Evolutionary conservation across 2,888 invertebrate species (phyloP).

Genomic region (Cryptophagus acutangulus): DNA sequence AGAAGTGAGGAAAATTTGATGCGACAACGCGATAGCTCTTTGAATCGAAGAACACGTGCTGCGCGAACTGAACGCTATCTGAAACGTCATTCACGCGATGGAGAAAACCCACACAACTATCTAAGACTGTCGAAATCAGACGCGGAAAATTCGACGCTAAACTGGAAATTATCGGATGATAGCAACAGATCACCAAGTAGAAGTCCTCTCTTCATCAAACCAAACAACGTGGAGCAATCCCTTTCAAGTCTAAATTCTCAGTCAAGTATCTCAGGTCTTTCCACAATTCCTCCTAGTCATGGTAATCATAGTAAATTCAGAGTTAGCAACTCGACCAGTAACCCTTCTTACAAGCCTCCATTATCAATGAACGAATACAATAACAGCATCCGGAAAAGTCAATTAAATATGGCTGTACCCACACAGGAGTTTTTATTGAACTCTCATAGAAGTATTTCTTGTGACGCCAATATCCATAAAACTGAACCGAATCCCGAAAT

Average conservation of each 20-base stretch:
- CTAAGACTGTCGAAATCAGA: slow-evolving; percentile 40
- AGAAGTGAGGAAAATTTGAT: slow-evolving; percentile 66
- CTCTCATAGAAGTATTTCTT: slow-evolving; percentile 42
- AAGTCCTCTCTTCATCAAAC: slow-evolving; percentile 33
- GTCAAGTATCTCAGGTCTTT: slow-evolving; percentile 39
- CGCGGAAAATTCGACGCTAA: slow-evolving; percentile 32
- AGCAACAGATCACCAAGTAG: slow-evolving; percentile 35
- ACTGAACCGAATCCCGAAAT: slow-evolving; percentile 33
- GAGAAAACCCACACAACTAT: slow-evolving; percentile 52
- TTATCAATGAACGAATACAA: slow-evolving; percentile 40
- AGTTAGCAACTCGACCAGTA: slow-evolving; percentile 38
- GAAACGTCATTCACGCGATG: slow-evolving; percentile 68
- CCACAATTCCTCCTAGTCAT: slow-evolving; percentile 46
- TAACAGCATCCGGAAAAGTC: slow-evolving; percentile 24
- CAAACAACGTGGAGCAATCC: slow-evolving; percentile 24
- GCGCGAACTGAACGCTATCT: slow-evolving; percentile 78
- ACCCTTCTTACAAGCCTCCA: slow-evolving; percentile 38
- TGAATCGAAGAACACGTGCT: slow-evolving; percentile 62
- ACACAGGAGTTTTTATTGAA: no score
- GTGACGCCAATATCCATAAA: slow-evolving; percentile 43
- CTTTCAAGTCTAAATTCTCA: slow-evolving; percentile 31
- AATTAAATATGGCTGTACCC: no score
- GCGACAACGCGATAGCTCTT: slow-evolving; percentile 52
- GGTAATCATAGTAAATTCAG: slow-evolving; percentile 34
- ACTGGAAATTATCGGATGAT: slow-evolving; percentile 30